phyloP scores from a whole-genome alignment of 2,797 vertebrate species.

The Trichosurus vulpecula region DNA sequence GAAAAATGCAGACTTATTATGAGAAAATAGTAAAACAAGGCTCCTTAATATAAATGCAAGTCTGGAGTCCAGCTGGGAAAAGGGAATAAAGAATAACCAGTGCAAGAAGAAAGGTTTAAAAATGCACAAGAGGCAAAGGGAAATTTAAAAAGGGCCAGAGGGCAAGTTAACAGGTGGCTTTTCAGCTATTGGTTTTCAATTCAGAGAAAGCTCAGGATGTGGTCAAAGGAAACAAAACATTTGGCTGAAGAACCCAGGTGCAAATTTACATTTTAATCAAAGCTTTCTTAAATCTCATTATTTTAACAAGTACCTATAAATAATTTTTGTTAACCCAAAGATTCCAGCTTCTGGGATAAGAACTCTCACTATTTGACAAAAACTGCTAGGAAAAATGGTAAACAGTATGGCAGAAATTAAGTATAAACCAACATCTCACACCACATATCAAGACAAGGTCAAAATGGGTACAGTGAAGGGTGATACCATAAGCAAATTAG shows the following conservation, averaged over 20 bases:
- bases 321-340: too few species aligned
- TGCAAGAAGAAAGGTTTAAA: background rate
- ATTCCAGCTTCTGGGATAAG: too few species aligned
- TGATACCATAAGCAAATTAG: too few species aligned
- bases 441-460: too few species aligned
- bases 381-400: too few species aligned
- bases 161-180: background rate
- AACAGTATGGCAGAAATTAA: too few species aligned
- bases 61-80: background rate
- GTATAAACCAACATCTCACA: too few species aligned
- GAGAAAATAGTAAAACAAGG: background rate
- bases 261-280: background rate
- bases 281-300: background rate
- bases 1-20: background rate
- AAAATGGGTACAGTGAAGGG: too few species aligned
- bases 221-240: background rate
- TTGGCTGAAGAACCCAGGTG: background rate
- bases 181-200: background rate
- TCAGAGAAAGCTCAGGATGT: background rate
- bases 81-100: background rate
- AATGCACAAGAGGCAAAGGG: slow-evolving; percentile 10
- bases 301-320: background rate
- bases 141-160: background rate
- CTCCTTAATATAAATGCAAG: slow-evolving; percentile 2
- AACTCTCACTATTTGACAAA: too few species aligned